phyloP scores from a whole-genome alignment of 2,888 invertebrate species.

The Geotrupes spiniger region DNA sequence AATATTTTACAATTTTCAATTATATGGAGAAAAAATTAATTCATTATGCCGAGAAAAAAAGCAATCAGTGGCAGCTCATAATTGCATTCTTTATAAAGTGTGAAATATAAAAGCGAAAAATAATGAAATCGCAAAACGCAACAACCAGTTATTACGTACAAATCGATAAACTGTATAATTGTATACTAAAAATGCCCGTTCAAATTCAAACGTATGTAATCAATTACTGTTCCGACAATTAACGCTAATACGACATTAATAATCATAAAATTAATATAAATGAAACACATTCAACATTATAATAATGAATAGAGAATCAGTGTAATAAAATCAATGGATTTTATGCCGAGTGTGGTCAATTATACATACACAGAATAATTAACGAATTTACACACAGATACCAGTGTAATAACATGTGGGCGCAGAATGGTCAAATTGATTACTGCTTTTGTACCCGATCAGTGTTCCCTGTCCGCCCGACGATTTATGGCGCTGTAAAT shows the following conservation, averaged over 20 bases:
- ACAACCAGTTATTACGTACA: too few species aligned
- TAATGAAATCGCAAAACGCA: too few species aligned
- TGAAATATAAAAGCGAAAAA: too few species aligned
- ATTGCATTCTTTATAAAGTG: too few species aligned
- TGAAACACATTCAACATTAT: conserved; percentile 6
- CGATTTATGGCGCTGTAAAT: conserved; percentile 25
- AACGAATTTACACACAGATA: conserved; percentile 42
- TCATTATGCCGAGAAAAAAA: too few species aligned
- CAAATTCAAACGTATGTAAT: conserved; percentile 1
- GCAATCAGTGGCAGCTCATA: too few species aligned
- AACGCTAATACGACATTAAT: conserved; percentile 1
- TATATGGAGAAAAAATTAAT: too few species aligned
- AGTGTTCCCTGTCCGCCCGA: conserved; percentile 13
- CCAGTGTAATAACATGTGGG: conserved; percentile 42
- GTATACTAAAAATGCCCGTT: conserved; percentile 2
- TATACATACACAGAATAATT: conserved; percentile 35
- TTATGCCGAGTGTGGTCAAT: conserved; percentile 24
- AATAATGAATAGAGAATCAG: conserved; percentile 19
- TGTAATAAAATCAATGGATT: conserved; percentile 21
- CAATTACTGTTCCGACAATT: not conserved
- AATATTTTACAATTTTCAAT: too few species aligned
- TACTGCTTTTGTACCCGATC: conserved; percentile 29
- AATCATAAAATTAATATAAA: conserved; percentile 13
- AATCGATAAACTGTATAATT: too few species aligned
- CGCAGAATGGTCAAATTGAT: conserved; percentile 43